A percentile compares a stretch with the other conserved stretches of the same genome.
Evolutionary conservation across 2,888 invertebrate species (phyloP).

Genomic region (Pyralis farinalis): DNA sequence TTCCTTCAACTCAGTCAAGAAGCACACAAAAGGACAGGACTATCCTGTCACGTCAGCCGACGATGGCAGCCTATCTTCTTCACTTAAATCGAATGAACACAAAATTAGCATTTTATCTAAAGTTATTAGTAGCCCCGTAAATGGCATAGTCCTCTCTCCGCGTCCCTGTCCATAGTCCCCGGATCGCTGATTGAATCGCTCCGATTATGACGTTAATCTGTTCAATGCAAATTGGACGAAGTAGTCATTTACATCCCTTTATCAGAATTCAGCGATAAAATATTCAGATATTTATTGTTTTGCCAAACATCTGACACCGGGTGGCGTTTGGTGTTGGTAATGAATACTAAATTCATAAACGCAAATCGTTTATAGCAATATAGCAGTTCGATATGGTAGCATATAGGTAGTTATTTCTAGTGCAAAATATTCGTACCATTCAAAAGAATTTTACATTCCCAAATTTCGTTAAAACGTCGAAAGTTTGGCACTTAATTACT

Average conservation of each 20-base stretch:
- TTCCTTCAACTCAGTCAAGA: background rate
- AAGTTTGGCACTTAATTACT: no score
- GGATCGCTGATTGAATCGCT: slow-evolving; percentile 76
- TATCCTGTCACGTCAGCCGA: slow-evolving; percentile 5
- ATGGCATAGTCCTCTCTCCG: slow-evolving; percentile 32
- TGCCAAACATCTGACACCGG: slow-evolving; percentile 35
- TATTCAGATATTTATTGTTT: slow-evolving; percentile 73
- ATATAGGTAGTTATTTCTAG: no score
- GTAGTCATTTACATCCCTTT: slow-evolving; percentile 77
- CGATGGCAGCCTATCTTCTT: slow-evolving; percentile 47
- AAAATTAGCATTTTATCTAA: slow-evolving; percentile 79
- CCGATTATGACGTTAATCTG: slow-evolving; percentile 80
- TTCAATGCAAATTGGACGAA: slow-evolving; percentile 78
- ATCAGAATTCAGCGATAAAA: slow-evolving; percentile 68
- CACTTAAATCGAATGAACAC: slow-evolving; percentile 75
- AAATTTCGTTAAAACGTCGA: no score
- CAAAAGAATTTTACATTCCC: no score
- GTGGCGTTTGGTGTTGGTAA: slow-evolving; percentile 10
- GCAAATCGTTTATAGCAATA: no score
- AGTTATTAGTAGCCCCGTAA: slow-evolving; percentile 71
- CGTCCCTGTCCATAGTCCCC: slow-evolving; percentile 51
- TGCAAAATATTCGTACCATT: no score
- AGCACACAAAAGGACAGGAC: slow-evolving; percentile 6
- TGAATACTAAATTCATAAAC: slow-evolving; percentile 15
- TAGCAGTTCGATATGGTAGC: no score